Percentiles rank a stretch among this genome's conserved stretches.
Evolutionary conservation across 1,140 invertebrate species (phyloP).

Genomic region (Panagrolaimus sp.): DNA sequence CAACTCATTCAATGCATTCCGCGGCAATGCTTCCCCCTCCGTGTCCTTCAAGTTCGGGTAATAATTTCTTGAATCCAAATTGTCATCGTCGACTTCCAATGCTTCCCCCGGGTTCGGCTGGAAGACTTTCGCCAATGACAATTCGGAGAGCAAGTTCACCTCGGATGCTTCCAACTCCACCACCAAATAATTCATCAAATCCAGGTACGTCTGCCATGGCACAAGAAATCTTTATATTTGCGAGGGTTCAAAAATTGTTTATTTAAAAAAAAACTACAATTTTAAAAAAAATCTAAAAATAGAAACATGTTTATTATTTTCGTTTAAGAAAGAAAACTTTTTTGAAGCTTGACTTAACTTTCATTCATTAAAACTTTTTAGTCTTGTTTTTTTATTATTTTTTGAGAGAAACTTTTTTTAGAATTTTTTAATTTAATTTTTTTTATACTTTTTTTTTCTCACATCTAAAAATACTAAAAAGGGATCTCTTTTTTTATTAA

Average conservation of each 20-base stretch:
- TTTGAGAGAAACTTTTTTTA: not conserved
- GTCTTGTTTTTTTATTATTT: not conserved
- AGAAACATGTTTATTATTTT: not conserved
- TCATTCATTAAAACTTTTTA: slow-evolving; percentile 1
- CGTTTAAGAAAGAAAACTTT: not conserved
- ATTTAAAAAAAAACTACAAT: not conserved
- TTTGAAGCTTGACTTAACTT: not conserved
- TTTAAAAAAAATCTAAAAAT: not conserved
- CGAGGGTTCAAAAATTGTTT: not conserved
- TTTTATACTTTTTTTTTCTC: slow-evolving; percentile 8
- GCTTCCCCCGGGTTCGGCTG: not conserved
- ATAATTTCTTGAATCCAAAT: slow-evolving; percentile 24
- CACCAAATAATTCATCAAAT: slow-evolving; percentile 8
- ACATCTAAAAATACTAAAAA: not conserved
- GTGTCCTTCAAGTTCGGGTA: slow-evolving; percentile 16
- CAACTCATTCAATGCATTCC: not conserved
- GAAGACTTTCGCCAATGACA: slow-evolving; percentile 17
- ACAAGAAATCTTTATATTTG: not conserved
- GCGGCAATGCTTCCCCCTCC: slow-evolving; percentile 21
- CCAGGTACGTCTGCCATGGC: slow-evolving; percentile 14
- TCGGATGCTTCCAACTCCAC: slow-evolving; percentile 23
- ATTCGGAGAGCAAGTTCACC: slow-evolving; percentile 25
- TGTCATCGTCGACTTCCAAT: slow-evolving; percentile 17
- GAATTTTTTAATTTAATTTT: not conserved
- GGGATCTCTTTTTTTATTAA: not conserved